phyloP scores from a whole-genome alignment of 2,113 vertebrate species.

The Martes martes region DNA sequence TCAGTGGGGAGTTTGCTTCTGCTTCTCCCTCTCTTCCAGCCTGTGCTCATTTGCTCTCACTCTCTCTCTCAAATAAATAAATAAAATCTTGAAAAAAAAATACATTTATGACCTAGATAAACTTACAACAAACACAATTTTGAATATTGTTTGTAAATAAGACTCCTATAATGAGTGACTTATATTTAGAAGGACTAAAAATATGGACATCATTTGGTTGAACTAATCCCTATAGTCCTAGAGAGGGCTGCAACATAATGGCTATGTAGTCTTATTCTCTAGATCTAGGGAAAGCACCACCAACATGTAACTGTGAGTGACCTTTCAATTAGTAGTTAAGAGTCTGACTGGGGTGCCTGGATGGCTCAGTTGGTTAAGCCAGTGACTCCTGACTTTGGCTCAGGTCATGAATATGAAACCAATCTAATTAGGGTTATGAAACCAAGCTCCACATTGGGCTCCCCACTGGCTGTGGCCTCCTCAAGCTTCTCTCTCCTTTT shows the following conservation, averaged over 20 bases:
- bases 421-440: background rate
- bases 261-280: background rate
- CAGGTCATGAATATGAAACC: background rate
- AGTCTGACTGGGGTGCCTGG: background rate
- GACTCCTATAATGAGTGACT: background rate
- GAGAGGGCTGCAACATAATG: background rate
- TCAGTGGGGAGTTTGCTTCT: too few relatives aligned
- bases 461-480: background rate
- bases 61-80: too few relatives aligned
- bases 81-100: background rate
- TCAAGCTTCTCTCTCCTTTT: background rate
- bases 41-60: too few relatives aligned
- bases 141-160: background rate
- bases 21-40: too few relatives aligned
- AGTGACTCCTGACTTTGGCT: background rate
- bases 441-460: background rate
- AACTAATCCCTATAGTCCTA: background rate
- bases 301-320: background rate
- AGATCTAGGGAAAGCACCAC: conserved; percentile 6
- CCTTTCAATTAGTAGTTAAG: background rate
- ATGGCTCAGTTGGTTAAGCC: background rate
- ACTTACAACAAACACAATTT: background rate
- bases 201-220: background rate
- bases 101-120: background rate
- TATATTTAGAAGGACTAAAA: background rate